These are phyloP conservation scores for Drosophila triauraria DNA, from an alignment of 1,140 invertebrate genomes.

Conservation along the genomic window DNA sequence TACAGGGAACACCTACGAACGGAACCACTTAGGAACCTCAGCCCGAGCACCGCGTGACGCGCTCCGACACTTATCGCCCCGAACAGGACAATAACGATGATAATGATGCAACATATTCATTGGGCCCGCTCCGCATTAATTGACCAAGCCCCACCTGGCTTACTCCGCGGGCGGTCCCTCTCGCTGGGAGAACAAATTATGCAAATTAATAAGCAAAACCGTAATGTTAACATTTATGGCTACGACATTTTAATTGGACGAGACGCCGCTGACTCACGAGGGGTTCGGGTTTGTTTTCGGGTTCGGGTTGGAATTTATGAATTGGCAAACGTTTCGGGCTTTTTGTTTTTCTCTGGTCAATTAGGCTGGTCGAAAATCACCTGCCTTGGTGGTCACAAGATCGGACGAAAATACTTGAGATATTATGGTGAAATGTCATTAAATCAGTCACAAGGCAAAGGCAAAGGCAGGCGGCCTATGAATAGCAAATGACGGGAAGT, in stretches of 20 bases:
- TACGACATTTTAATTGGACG: conserved; percentile 67
- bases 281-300: not conserved
- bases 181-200: conserved; percentile 60
- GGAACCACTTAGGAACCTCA: conserved; percentile 52
- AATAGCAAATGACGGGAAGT: conserved; percentile 25
- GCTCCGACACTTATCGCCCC: conserved; percentile 52
- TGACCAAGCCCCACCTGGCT: conserved; percentile 41
- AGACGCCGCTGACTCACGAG: conserved; percentile 39
- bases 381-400: conserved; percentile 67
- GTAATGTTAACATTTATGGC: conserved; percentile 58
- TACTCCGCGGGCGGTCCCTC: conserved; percentile 58
- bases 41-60: conserved; percentile 39
- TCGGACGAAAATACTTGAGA: conserved; percentile 32
- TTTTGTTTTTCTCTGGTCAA: conserved; percentile 31
- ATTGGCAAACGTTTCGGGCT: conserved; percentile 61
- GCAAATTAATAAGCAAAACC: conserved; percentile 72
- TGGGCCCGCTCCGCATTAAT: conserved; percentile 61
- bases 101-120: conserved; percentile 78
- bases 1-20: conserved; percentile 61
- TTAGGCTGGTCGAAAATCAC: conserved; percentile 62
- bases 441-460: conserved; percentile 34
- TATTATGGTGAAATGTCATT: conserved; percentile 34
- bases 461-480: conserved; percentile 2
- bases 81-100: conserved; percentile 78
- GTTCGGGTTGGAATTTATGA: conserved; percentile 56